Evolutionary conservation across 2,888 invertebrate genomes (phyloP), one percentile per base, ranked within the genome.

Genomic region (Chorisops tibialis): DNA sequence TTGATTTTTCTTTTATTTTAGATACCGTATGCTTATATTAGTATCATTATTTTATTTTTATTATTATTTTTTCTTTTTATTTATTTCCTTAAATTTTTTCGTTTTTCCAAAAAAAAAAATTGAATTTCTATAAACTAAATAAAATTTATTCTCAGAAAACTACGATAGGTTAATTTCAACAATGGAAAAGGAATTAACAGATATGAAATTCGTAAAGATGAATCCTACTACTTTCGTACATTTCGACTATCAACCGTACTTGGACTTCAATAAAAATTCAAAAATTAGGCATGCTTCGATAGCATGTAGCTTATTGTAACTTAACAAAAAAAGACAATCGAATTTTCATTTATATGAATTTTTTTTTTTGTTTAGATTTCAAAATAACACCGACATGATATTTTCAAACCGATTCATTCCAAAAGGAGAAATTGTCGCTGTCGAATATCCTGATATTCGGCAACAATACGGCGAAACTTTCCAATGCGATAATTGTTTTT

Each of bases 251-350:
- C 12, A 9, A 16, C 61, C 56, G 5, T 62, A 41, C 41, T 1
- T 41, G 2, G 61, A 56, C 5, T 62, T 16, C 39, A 56, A 22
- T 18, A 5, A 24, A 41, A 38, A 62, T 56, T 14, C 16, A 18
- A n/a, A 22, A 30, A 62, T 62, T 30, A 38, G 18, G 21, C n/a
- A 39, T 21, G 52, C 54, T 14, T 62, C 61, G 21, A 49, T 48
- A 35, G 48, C 61, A 19, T 62, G 61, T 11, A 49, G 41, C 11
- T 16, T 62, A 49, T 14, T 54, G 61, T 62, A 49, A 62, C 14
- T 24, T 11, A 14, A 1, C 7, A 41, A n/a, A 21, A 43, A n/a
- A n/a, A n/a, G n/a, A n/a, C n/a, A 21, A 38, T 1, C 16, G 14
- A 11, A 16, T 18, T 35, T 37, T 12, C 38, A 14, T 50, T 35